Base-by-base conservation (phyloP, 2,797 vertebrate species). In the Betta splendens region DNA sequence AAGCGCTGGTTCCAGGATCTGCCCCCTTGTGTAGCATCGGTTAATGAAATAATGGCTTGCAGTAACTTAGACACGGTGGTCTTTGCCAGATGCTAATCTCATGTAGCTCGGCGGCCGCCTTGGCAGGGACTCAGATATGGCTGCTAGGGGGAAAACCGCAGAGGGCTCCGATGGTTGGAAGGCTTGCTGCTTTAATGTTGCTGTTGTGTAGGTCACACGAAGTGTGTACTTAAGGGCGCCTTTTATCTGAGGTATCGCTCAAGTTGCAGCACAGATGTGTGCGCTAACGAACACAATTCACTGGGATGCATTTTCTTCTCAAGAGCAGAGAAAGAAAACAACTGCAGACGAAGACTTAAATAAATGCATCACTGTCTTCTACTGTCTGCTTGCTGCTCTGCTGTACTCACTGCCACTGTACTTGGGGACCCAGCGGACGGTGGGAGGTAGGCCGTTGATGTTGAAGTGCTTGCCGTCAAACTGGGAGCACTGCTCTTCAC, bases 381-480 rank as follows among this genome's bases (percentile, higher is more conserved):
- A 36, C 18, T 37, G 55, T 4, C 23, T 25, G 7, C 4, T 25
- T 50, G 35, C 46, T 15, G 26, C 23, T 2, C 1, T 1, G 9
- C 5, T 36, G 7, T 79, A 96, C 96, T 97, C 89, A 99, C 97
- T 96, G 75, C 97, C 97, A 25, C 94, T 98, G 82, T 98, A 98
- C 85, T 98, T 98, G 52, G 97, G 97, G 68, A 98, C 88, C 97
- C 97, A 99, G 76, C 93, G 93, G 51, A 98, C 96, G 9, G 91
- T 89, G 72, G 95, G 91, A 9, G 95, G 92, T 69, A 98, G 93
- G 48, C 96, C 96, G 2, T 95, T 96, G 89, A 98, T 98, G 88
- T 98, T 98, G 52, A 98, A 97, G 90, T 98, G 97, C 76, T 94
- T 96, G 73, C 96, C 96, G 55, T 99, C 93, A 69, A 95, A 99